phyloP scores from a whole-genome alignment of 2,113 vertebrate species.

The Pachycephala philippinensis region DNA sequence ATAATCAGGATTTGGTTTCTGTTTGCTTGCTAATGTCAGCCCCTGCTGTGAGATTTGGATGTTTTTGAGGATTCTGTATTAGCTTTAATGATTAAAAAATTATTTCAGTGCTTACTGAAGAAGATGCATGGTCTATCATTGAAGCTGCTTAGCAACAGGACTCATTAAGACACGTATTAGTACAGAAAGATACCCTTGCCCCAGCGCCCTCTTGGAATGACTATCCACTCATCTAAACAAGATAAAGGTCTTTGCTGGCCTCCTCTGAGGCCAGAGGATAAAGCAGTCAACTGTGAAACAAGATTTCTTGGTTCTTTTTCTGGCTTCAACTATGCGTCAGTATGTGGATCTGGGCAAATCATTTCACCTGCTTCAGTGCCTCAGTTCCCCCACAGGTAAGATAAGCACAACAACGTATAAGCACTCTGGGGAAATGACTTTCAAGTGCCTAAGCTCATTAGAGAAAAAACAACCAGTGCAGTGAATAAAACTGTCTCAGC shows the following conservation, averaged over 20 bases:
- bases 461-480: background rate
- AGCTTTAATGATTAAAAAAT: slow-evolving; percentile 61
- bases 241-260: slow-evolving; percentile 33
- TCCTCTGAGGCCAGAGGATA: slow-evolving; percentile 29
- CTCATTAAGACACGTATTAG: slow-evolving; percentile 21
- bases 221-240: slow-evolving; percentile 47
- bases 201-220: background rate
- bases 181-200: slow-evolving; percentile 29
- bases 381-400: slow-evolving; percentile 39
- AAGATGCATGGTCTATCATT: slow-evolving; percentile 24
- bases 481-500: background rate
- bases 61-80: slow-evolving; percentile 41
- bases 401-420: slow-evolving; percentile 13
- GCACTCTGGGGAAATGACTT: slow-evolving; percentile 17
- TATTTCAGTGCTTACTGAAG: slow-evolving; percentile 41
- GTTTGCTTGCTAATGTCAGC: slow-evolving; percentile 54
- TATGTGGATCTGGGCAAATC: background rate
- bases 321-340: background rate
- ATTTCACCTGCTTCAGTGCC: slow-evolving; percentile 36
- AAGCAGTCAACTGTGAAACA: slow-evolving; percentile 43
- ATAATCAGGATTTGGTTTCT: slow-evolving; percentile 60
- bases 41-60: slow-evolving; percentile 48
- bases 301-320: slow-evolving; percentile 40
- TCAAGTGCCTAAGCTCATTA: slow-evolving; percentile 18
- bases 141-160: slow-evolving; percentile 33